Base-by-base conservation (phyloP, 2,113 vertebrate species). In the Melanerpes aurifrons region DNA sequence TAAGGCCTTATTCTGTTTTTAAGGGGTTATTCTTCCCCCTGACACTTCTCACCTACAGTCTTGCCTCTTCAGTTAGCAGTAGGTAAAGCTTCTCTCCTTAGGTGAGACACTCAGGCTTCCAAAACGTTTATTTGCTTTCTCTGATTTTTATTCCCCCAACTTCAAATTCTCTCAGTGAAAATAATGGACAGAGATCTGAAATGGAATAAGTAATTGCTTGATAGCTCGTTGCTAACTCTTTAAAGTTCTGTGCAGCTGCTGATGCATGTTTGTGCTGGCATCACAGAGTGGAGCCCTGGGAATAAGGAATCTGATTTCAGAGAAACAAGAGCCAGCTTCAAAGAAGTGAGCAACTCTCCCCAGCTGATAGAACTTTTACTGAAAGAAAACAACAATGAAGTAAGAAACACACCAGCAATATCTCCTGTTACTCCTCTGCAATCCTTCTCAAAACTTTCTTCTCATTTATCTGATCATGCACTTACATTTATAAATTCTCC, bases 291-390 rank as follows among this genome's bases (percentile, higher is more conserved):
- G 95, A 96, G 96, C 95, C 92, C 95, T 97, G 97, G 96, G 96
- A 98, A 98, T 97, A 98, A 86, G 95, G 97, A 98, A 97, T 98
- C 97, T 97, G 96, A 97, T 98, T 98, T 98, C 96, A 97, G 96
- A 98, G 98, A 98, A 98, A 98, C 92, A 96, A 97, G 96, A 98
- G 94, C 97, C 97, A 82, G 88, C 97, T 98, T 98, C 97, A 98
- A 98, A 98, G 97, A 97, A 96, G 87, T 96, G 94, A 97, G 96
- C 96, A 96, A 93, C 94, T 97, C 95, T 98, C 97, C 97, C 96
- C 95, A 97, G 96, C 97, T 97, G 96, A 98, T 96, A 95, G 97
- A 98, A 97, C 94, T 97, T 97, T 95, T 95, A 94, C 97, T 97
- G 96, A 98, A 97, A 96, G 96, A 98, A 98, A 98, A 98, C 96